phyloP scores from a whole-genome alignment of 2,797 vertebrate genomes.

The Ceyx erithaca region DNA sequence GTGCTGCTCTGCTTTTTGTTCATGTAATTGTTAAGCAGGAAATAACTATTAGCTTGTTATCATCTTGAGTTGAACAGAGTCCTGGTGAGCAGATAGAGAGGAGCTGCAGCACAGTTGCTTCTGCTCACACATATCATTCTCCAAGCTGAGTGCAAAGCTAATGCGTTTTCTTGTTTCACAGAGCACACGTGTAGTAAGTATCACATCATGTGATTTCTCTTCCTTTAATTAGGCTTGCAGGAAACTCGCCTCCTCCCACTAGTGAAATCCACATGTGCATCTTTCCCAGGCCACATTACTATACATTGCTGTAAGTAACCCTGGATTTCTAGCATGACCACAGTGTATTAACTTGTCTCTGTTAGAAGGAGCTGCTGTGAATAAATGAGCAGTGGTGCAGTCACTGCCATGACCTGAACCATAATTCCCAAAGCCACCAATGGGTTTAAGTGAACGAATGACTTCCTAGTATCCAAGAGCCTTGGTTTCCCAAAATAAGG shows the following conservation, averaged over 20 bases:
- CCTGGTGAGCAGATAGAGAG: conserved; percentile 26
- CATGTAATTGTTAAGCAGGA: conserved; percentile 49
- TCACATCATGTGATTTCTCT: background rate
- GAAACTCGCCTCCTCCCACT: background rate
- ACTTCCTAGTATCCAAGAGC: background rate
- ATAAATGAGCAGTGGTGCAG: background rate
- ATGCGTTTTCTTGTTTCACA: background rate
- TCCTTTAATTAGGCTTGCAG: conserved; percentile 21
- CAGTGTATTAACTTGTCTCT: background rate
- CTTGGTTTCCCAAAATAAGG: background rate
- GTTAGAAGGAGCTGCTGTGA: background rate
- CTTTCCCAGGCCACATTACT: background rate
- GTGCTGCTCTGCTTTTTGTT: conserved; percentile 50
- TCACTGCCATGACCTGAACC: background rate
- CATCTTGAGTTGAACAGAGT: conserved; percentile 20
- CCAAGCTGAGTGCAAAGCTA: background rate
- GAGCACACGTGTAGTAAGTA: background rate
- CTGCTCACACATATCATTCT: conserved; percentile 34
- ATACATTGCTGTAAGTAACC: background rate
- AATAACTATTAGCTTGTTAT: conserved; percentile 70
- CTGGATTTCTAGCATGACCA: background rate
- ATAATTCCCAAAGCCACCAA: background rate
- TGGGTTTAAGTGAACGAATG: background rate
- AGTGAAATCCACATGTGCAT: background rate
- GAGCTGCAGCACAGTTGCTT: conserved; percentile 47